Base-by-base conservation (phyloP, 2,797 vertebrate species). In the Halcyon leucocephala region DNA sequence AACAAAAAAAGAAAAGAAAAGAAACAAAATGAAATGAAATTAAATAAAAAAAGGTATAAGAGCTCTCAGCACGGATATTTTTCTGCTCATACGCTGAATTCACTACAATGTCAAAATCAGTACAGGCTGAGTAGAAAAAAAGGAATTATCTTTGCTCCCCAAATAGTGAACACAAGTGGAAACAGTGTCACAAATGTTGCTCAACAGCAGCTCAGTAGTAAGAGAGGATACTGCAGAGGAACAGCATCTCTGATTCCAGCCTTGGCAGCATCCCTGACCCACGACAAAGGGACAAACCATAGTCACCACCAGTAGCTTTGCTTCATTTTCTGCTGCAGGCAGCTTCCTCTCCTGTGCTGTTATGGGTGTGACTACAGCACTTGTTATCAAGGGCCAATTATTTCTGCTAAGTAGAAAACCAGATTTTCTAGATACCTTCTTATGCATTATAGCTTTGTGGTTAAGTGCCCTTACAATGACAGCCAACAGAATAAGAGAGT, bases 251-350 rank as follows among this genome's bases (percentile, higher is more conserved):
- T 28, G 73, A 55, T 35, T 52, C 58, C 26, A 28, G 55, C 12
- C 51, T 69, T 60, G 55, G 55, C 71, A 73, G 55, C 41, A 33
- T 24, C 41, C 74, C 71, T 31, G 9, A 73, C 41, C 55, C 81
- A 15, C 7, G 44, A 48, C 52, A 83, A 33, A 80, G 71, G 48
- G 58, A 58, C 49, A 58, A 71, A 35, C 52, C n/a, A 10, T 1
- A 16, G 35, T 9, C 60, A 54, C 65, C 1, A 0, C 65, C 1
- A 0, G 20, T 21, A 41, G 44, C 39, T 74, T 62, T 35, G 35
- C 69, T 67, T n/a, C 44, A 14, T 21, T 20, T 20, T 10, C 39
- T 65, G 44, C 55, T 54, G 31, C 39, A 29, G 74, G 55, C 39
- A 52, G 31, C 77, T 79, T 54, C 22, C 49, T 35, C 24, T 24